Evolutionary conservation across 2,888 invertebrate species (phyloP), one percentile per base, ranked within the genome.

Genomic region (Lasiommata megera): DNA sequence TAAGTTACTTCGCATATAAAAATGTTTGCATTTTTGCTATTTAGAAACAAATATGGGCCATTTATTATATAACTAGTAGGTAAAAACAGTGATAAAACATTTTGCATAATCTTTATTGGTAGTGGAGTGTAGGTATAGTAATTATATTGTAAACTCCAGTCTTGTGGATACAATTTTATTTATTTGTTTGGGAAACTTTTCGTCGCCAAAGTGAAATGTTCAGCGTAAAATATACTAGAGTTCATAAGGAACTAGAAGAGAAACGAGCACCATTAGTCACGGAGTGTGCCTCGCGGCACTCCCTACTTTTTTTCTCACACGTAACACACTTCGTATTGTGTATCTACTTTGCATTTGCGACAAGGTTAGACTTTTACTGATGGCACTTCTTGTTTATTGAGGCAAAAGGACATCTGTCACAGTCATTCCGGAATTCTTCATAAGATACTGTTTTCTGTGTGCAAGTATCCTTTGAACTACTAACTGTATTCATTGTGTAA

Each of bases 231-330:
- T 82, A 79, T 80, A 85, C 76, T 79, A 76, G 74, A 80, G 82
- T 84, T 84, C 83, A 84, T 84, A 84, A 83, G 80, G 77, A 80
- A 72, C 71, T 67, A 64, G 64, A 66, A 77, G 82, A 87, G 75
- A 70, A 80, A 87, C 84, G 75, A 71, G 72, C 62, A 65, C 66
- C 78, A 86, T 87, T 81, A 84, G 74, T 87, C 85, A 84, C 72
- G 14, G 69, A 76, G 71, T 74, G 76, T 65, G 71, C 72, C 74
- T 71, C 63, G 72, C 74, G 76, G 76, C 72, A 79, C 78, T 82
- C 77, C 79, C 80, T 80, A 72, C 62, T 66, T 65, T 64, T 64
- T 56, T 63, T 62, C 64, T 65, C 65, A 63, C 34, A 34, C 34
- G 11, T 34, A 34, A 52, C 38, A 40, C 17, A 52, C 41, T 52